These are phyloP conservation scores for Ischnura elegans DNA, from an alignment of 2,888 invertebrate genomes.

Conservation along the genomic window DNA sequence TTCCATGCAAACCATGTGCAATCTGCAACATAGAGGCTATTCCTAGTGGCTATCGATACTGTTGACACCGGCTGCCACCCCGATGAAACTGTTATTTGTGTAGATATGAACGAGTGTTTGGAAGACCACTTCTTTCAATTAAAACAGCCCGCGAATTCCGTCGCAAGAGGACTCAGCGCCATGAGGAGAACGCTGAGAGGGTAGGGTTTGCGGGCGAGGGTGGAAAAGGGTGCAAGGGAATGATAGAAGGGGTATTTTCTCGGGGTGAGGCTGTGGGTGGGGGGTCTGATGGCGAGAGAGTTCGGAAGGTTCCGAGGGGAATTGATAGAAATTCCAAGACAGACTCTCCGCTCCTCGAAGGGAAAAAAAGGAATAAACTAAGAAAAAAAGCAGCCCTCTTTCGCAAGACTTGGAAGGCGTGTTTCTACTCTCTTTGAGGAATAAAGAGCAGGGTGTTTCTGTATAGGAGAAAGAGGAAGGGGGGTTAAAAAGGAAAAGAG, in stretches of 20 bases:
- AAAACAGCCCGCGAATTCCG: no score
- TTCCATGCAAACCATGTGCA: no score
- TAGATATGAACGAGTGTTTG: no score
- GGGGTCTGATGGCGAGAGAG: neutral
- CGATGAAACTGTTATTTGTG: no score
- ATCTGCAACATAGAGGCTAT: no score
- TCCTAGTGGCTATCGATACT: no score
- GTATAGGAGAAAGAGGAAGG: neutral
- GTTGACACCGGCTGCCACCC: no score
- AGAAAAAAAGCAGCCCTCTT: neutral
- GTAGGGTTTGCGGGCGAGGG: neutral
- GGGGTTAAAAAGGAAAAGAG: neutral
- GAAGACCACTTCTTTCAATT: no score
- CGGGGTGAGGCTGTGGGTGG: no score
- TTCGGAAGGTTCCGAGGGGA: neutral
- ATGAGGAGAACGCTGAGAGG: neutral
- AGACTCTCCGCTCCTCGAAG: conserved; percentile 49
- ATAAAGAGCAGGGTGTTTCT: conserved; percentile 32
- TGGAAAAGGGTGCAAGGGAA: neutral
- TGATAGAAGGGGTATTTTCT: neutral
- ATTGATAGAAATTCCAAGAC: conserved; percentile 64
- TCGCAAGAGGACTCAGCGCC: neutral
- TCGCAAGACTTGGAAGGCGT: conserved; percentile 55
- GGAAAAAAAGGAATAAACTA: no score
- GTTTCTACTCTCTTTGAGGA: conserved; percentile 66